A percentile compares a stretch with the other conserved stretches of the same genome.
phyloP scores from a whole-genome alignment of 2,888 invertebrate species.

The Monopis laevigella region DNA sequence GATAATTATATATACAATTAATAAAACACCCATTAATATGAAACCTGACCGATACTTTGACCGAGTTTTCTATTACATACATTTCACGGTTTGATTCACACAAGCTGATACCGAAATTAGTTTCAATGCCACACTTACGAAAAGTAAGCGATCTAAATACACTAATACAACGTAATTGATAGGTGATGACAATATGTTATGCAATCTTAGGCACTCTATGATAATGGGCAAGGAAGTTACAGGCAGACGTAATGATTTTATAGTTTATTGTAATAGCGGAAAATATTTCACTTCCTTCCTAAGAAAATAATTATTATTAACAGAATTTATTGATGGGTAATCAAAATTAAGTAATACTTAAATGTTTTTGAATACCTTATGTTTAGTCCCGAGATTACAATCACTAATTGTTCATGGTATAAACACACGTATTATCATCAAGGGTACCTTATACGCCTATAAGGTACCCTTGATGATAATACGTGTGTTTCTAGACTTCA shows the following conservation, averaged over 20 bases:
- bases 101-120: constrained; percentile 29
- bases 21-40: too few species aligned
- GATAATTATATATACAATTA: too few species aligned
- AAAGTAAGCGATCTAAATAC: not conserved
- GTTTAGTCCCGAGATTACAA: too few species aligned
- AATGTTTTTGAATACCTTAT: too few species aligned
- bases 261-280: constrained; percentile 10
- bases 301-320: constrained; percentile 1
- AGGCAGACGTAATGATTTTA: constrained; percentile 5
- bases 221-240: constrained; percentile 15
- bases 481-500: too few species aligned
- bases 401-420: too few species aligned
- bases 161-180: constrained; percentile 35
- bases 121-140: constrained; percentile 32
- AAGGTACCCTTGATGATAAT: too few species aligned
- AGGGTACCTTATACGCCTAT: too few species aligned
- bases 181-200: constrained; percentile 48
- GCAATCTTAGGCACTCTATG: constrained; percentile 35
- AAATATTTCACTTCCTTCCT: constrained; percentile 9
- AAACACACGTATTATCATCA: too few species aligned
- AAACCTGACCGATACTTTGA: too few species aligned
- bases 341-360: too few species aligned
- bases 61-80: constrained; percentile 13
- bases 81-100: constrained; percentile 47
- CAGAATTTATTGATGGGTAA: too few species aligned